These are phyloP conservation scores for Tachysurus vachellii DNA, from an alignment of 2,113 vertebrate species.

Conservation along the genomic window DNA sequence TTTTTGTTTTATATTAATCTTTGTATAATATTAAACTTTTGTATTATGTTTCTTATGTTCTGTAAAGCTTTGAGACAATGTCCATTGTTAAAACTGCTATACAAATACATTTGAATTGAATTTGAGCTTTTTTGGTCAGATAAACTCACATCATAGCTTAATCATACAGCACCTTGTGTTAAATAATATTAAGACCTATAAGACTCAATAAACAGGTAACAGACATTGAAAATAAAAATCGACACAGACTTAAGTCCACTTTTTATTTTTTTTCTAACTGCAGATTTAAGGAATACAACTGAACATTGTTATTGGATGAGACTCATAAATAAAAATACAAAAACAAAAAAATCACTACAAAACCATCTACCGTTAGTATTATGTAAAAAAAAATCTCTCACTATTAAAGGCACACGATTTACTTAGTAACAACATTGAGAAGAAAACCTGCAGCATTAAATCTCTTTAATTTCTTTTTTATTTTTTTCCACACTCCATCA, in stretches of 20 bases:
- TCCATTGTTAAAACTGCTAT: too few species aligned
- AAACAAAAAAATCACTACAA: slow-evolving; percentile 97
- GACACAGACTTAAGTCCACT: slow-evolving; percentile 70
- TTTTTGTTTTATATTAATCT: too few species aligned
- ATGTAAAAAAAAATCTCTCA: slow-evolving; percentile 92
- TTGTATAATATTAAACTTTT: too few species aligned
- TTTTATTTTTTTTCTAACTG: slow-evolving; percentile 92
- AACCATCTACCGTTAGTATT: slow-evolving; percentile 98
- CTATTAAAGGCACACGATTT: slow-evolving; percentile 99
- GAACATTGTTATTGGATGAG: slow-evolving; percentile 97
- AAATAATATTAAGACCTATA: background rate
- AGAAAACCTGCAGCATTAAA: slow-evolving; percentile 98
- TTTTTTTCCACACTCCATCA: slow-evolving; percentile 84
- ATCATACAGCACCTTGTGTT: background rate
- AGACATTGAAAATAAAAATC: slow-evolving; percentile 49
- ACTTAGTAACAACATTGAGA: slow-evolving; percentile 98
- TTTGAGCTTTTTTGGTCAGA: background rate
- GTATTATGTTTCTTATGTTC: too few species aligned
- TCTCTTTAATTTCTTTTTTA: slow-evolving; percentile 77
- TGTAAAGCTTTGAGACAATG: too few species aligned
- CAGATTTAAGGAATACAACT: slow-evolving; percentile 98
- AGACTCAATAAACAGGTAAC: background rate
- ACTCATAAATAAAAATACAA: slow-evolving; percentile 99
- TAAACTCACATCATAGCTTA: background rate
- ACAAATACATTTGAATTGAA: too few species aligned